These are phyloP conservation scores for Hoplodrina ambigua DNA, from an alignment of 2,888 invertebrate genomes.

Conservation along the genomic window DNA sequence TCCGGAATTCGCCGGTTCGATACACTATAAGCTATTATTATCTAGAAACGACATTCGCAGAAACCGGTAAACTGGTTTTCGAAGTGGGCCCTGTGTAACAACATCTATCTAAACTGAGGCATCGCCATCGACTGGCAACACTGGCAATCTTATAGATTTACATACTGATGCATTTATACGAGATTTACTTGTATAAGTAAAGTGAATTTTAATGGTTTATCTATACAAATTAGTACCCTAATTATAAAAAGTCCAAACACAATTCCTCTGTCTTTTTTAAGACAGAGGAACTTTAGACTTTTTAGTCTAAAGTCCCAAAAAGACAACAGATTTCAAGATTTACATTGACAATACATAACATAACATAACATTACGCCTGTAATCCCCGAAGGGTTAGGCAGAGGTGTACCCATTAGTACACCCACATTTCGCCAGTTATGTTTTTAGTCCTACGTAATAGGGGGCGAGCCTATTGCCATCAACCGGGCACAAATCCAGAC, in stretches of 20 bases:
- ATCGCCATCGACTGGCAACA: conserved; percentile 46
- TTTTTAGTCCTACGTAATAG: too few relatives aligned
- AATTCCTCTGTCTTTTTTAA: conserved; percentile 10
- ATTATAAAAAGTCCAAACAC: conserved; percentile 5
- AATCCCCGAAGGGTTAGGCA: too few relatives aligned
- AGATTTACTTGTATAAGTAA: conserved; percentile 31
- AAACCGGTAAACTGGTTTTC: conserved; percentile 74
- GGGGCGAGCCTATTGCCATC: too few relatives aligned
- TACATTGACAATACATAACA: too few relatives aligned
- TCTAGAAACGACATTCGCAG: conserved; percentile 69
- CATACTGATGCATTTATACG: conserved; percentile 59
- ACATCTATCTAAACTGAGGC: conserved; percentile 58
- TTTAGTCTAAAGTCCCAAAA: neutral
- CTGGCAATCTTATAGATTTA: conserved; percentile 51
- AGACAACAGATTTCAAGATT: too few relatives aligned
- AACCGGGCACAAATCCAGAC: too few relatives aligned
- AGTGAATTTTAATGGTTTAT: too few relatives aligned
- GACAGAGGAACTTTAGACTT: too few relatives aligned
- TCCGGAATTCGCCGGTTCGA: conserved; percentile 63
- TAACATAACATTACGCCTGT: too few relatives aligned
- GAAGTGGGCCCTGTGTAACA: conserved; percentile 56
- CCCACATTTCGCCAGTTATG: too few relatives aligned
- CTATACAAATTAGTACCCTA: conserved; percentile 3
- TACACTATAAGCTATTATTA: conserved; percentile 65
- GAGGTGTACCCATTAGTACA: too few relatives aligned